Base-by-base conservation (phyloP, 2,797 vertebrate genomes). In the Phaenicophaeus curvirostris region DNA sequence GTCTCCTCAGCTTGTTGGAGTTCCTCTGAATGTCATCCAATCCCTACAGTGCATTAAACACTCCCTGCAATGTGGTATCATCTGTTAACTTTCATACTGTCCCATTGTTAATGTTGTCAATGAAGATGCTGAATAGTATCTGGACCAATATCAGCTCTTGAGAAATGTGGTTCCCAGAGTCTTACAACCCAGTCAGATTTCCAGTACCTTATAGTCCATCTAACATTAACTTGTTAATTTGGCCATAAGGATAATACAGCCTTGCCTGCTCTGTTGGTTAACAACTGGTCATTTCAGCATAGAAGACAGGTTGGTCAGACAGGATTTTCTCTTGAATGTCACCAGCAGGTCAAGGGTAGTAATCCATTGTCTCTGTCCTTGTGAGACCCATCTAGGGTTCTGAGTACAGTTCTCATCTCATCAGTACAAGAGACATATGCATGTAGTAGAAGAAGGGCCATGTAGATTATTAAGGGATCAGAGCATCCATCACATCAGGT, bases 381-480 rank as follows among this genome's bases (percentile, higher is more conserved):
- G 35, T 39, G 33, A 81, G n/a, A 39, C 6, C 58, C 19, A n/a
- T 21, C n/a, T 78, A 58, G 42, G 72, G 5, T 8, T 17, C 41
- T 14, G 33, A 73, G 35, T 54, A 31, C 25, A 15, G 15, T 28
- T 72, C 48, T 55, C 3, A 2, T 7, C 15, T 58, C 15, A 31
- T 5, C 27, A 65, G 23, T 41, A 21, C 15, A 42, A 50, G 30
- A 46, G 10, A 31, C 5, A 23, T 0, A 0, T 50, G 15, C 21
- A 18, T 0, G 1, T n/a, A 62, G 24, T 14, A 39, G 13, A 28
- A 81, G 24, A 91, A 72, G 8, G 35, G 7, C 19, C 7, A 1
- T 5, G n/a, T 13, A 51, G 31, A 11, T 55, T 5, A 8, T 14
- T 6, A 23, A 57, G 1, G 15, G 16, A 50, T 31, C 1, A 4